Evolutionary conservation across 2,888 invertebrate species (phyloP).

Genomic region (Parnassius apollo): DNA sequence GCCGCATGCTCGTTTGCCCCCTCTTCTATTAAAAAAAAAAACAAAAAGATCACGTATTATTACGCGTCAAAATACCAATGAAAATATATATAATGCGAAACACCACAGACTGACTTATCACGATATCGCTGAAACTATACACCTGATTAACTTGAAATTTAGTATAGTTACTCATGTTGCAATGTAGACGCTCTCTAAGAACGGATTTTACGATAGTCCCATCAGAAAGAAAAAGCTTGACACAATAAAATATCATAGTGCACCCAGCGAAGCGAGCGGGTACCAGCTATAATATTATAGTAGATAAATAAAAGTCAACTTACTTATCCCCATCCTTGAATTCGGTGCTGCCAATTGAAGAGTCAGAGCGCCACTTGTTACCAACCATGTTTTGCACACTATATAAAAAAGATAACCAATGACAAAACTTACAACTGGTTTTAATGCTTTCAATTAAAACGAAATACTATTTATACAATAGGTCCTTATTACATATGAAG

Average conservation of each 20-base stretch:
- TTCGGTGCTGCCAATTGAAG: slow-evolving; percentile 41
- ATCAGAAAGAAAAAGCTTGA: too few relatives aligned
- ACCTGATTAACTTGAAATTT: too few relatives aligned
- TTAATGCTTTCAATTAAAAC: not conserved
- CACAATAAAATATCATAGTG: too few relatives aligned
- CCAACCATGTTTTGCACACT: slow-evolving; percentile 63
- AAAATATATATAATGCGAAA: too few relatives aligned
- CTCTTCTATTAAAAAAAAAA: not conserved
- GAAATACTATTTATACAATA: slow-evolving; percentile 1
- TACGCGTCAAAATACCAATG: not conserved
- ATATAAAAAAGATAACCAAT: slow-evolving; percentile 3
- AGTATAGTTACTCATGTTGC: too few relatives aligned
- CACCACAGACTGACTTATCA: too few relatives aligned
- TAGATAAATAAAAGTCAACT: slow-evolving; percentile 32
- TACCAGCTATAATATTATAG: too few relatives aligned
- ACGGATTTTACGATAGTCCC: too few relatives aligned
- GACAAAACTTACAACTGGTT: slow-evolving; percentile 3
- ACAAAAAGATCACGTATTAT: not conserved
- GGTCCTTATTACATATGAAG: not conserved
- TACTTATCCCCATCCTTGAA: slow-evolving; percentile 55
- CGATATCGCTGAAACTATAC: too few relatives aligned
- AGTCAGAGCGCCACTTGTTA: slow-evolving; percentile 58
- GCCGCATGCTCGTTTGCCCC: too few relatives aligned
- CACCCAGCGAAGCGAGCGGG: too few relatives aligned
- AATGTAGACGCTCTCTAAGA: too few relatives aligned